Evolutionary conservation across 1,140 invertebrate species (phyloP).

Genomic region (Magallana ariakensis): DNA sequence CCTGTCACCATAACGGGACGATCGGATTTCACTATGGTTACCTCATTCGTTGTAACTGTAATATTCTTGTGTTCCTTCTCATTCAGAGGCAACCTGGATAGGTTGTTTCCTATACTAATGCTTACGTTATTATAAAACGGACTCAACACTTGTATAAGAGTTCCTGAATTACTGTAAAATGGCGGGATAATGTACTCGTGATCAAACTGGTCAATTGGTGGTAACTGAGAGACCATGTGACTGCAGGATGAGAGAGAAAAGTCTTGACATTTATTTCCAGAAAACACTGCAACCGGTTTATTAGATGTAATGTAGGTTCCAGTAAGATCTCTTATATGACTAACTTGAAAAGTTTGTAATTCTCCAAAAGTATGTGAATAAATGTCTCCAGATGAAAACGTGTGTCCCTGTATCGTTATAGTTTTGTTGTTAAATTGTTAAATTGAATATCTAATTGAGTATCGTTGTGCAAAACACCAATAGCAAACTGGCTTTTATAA

Average conservation of each 20-base stretch:
- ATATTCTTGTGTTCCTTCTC: neutral
- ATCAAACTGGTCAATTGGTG: neutral
- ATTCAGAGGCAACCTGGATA: neutral
- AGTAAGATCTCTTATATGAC: neutral
- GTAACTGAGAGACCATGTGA: neutral
- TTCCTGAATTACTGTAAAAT: neutral
- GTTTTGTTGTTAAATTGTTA: neutral
- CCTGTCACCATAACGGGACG: neutral
- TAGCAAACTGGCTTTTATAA: neutral
- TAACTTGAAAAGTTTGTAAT: neutral
- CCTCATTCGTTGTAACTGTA: neutral
- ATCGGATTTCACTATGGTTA: neutral
- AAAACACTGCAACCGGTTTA: neutral
- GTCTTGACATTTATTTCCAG: neutral
- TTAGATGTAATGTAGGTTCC: neutral
- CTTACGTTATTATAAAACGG: neutral
- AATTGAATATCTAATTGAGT: neutral
- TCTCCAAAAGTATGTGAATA: neutral
- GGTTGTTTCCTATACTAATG: neutral
- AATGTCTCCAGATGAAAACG: neutral
- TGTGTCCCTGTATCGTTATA: neutral
- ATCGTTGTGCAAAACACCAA: neutral
- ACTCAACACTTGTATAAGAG: neutral
- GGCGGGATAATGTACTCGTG: neutral
- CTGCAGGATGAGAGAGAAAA: neutral